These are phyloP conservation scores for Corella eumyota DNA, from an alignment of 23 tunicate genomes.

Conservation along the genomic window DNA sequence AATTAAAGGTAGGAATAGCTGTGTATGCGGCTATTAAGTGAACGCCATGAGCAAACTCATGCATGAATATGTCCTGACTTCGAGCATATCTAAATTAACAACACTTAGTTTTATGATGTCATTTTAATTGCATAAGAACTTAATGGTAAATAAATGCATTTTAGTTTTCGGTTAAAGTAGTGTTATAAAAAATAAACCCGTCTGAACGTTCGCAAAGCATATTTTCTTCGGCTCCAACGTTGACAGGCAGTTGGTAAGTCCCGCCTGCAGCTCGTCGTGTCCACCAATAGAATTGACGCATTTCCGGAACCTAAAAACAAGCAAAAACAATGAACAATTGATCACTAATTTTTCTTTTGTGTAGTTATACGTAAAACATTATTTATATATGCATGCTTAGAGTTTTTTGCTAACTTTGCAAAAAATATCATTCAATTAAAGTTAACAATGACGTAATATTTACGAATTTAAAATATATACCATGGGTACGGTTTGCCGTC, in stretches of 20 bases:
- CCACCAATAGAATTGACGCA: conserved; percentile 32
- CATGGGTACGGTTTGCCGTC: conserved; percentile 47
- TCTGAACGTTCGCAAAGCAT: conserved; percentile 51
- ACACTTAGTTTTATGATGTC: neutral
- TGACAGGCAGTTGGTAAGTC: conserved; percentile 50
- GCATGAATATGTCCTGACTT: conserved; percentile 61
- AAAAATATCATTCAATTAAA: no score
- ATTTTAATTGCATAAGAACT: neutral
- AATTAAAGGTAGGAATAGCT: conserved; percentile 45
- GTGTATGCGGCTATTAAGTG: conserved; percentile 61
- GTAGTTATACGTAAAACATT: no score
- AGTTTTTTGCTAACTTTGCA: no score
- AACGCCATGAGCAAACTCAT: conserved; percentile 71
- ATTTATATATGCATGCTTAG: no score
- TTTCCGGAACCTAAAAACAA: conserved; percentile 39
- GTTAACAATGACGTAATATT: no score
- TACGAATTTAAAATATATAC: no score
- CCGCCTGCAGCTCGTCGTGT: conserved; percentile 67
- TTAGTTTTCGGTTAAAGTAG: no score
- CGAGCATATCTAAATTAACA: conserved; percentile 19
- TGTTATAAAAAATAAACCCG: conserved; percentile 20
- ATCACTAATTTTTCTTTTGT: no score
- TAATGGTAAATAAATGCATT: no score
- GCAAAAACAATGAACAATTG: neutral
- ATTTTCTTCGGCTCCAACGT: conserved; percentile 78